A percentile compares a stretch with the other conserved stretches of the same genome.
phyloP scores from a whole-genome alignment of 2,888 invertebrate species.

The Ditula angustiorana region DNA sequence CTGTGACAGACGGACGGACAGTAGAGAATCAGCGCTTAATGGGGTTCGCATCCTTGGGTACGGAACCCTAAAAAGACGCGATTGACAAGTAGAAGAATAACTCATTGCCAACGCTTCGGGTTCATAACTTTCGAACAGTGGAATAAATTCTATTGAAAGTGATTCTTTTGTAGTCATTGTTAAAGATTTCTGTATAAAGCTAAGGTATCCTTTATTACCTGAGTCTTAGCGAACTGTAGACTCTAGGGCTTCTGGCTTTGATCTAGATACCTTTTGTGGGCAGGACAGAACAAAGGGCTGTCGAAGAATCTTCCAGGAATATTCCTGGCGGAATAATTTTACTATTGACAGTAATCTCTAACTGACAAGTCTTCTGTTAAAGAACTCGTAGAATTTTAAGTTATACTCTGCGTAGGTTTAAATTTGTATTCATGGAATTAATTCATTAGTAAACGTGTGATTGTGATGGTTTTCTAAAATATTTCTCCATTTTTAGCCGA shows the following conservation, averaged over 20 bases:
- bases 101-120: not conserved
- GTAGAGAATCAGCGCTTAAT: no score
- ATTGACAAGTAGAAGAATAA: not conserved
- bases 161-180: constrained; percentile 1
- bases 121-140: not conserved
- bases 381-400: no score
- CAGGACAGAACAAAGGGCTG: constrained; percentile 1
- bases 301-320: not conserved
- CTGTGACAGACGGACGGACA: no score
- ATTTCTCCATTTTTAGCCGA: no score
- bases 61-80: not conserved
- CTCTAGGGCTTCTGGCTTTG: not conserved
- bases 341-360: not conserved
- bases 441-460: no score
- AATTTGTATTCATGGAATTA: no score
- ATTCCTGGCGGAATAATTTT: not conserved
- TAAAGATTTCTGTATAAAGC: not conserved
- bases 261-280: constrained; percentile 7
- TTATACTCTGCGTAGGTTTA: no score
- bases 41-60: no score
- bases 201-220: not conserved
- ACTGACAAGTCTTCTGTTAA: no score
- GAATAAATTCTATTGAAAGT: not conserved
- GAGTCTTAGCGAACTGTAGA: not conserved
- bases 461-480: no score